A percentile compares a stretch with the other conserved stretches of the same genome.
Evolutionary conservation across 2,113 vertebrate species (phyloP).

Genomic region (Corythaixoides concolor): DNA sequence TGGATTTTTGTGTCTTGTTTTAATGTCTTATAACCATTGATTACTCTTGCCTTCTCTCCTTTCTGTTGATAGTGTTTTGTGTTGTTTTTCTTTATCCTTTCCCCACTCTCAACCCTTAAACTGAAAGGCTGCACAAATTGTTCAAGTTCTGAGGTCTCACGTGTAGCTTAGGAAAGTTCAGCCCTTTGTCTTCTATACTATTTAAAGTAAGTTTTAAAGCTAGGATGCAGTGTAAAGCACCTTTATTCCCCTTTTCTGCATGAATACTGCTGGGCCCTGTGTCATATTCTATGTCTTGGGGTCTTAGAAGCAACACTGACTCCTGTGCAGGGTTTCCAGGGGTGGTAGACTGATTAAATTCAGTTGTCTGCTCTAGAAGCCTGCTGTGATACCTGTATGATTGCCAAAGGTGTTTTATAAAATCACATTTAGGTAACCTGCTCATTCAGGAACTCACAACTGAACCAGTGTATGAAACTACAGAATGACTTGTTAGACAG

Average conservation of each 20-base stretch:
- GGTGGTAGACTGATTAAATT: background rate
- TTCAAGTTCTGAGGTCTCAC: background rate
- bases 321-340: background rate
- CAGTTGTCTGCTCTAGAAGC: background rate
- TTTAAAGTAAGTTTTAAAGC: background rate
- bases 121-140: background rate
- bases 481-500: background rate
- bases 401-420: background rate
- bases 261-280: background rate
- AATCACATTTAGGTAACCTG: background rate
- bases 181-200: background rate
- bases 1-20: background rate
- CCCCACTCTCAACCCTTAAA: background rate
- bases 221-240: background rate
- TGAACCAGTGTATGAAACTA: background rate
- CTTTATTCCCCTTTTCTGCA: background rate
- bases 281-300: background rate
- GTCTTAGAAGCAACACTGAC: background rate
- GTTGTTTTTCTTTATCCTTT: too few relatives aligned
- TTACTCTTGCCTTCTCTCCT: background rate
- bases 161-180: background rate
- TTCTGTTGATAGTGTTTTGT: background rate
- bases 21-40: background rate
- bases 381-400: background rate
- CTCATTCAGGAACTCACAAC: background rate